Base-by-base conservation (phyloP, 1,140 invertebrate species). In the Drosophila kepulauana region DNA sequence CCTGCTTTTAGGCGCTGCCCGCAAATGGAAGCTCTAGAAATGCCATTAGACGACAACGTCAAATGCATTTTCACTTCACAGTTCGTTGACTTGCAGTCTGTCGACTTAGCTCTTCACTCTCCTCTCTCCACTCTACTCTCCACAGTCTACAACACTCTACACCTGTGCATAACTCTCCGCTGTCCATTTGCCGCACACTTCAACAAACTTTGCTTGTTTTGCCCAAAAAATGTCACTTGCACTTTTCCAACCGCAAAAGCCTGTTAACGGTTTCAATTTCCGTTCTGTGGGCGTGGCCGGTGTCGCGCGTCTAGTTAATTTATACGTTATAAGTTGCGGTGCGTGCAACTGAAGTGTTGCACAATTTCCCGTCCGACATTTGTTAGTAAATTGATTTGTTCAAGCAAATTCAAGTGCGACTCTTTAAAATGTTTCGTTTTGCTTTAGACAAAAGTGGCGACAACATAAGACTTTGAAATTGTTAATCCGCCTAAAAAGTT, bases 1-100 rank as follows among this genome's bases (percentile, higher is more conserved):
- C 66, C 61, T 73, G 82, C 82, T 88, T 86, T 86, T 86, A 88
- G 65, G 59, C 81, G 54, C 59, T 63, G 72, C 72, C 35, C 25
- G 69, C n/a, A 73, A 64, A 49, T 57, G 69, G 84, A 86, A 86
- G 43, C 66, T 63, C 77, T 80, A 78, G 46, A 88, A 87, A 75
- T 88, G 82, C 57, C n/a, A 58, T 64, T 49, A 13, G 30, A 80
- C 69, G 82, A 79, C 76, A 52, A 33, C 51, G 41, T 28, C 57
- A 74, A 74, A 74, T 74, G 71, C 71, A 74, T 74, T 74, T 74
- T 56, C 65, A 51, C 71, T 69, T 30, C 28, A 74, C 57, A 68
- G 71, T 74, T 61, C 71, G 33, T 68, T 74, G 72, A 75, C 67
- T 75, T 38, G 54, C 33, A 46, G 20, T 5, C 15, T 25, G 46